These are phyloP conservation scores for Nematolebias whitei DNA, from an alignment of 2,113 vertebrate species.

Conservation along the genomic window DNA sequence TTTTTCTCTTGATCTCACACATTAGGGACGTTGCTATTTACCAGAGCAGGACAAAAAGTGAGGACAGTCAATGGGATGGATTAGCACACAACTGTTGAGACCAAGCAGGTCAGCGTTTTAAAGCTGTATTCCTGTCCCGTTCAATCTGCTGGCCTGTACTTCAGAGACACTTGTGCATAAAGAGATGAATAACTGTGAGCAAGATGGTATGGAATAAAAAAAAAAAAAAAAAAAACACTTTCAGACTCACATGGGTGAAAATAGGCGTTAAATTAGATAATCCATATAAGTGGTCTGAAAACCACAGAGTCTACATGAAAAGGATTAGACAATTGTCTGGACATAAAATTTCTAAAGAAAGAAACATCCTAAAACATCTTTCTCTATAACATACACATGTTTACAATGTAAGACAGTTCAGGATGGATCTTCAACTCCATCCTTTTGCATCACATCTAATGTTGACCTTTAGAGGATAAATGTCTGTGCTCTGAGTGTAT, in stretches of 20 bases:
- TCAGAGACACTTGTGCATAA: conserved; percentile 53
- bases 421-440: not conserved
- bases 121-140: conserved; percentile 65
- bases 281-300: conserved; percentile 35
- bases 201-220: conserved; percentile 30
- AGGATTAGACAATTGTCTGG: conserved; percentile 27
- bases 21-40: conserved; percentile 73
- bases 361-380: not conserved
- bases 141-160: conserved; percentile 63
- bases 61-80: conserved; percentile 61
- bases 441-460: conserved; percentile 6
- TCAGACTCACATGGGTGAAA: conserved; percentile 34
- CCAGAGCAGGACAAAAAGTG: conserved; percentile 58
- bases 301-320: conserved; percentile 27
- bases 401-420: not conserved
- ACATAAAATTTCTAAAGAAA: not conserved
- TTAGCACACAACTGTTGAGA: conserved; percentile 71
- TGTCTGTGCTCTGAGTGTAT: conserved; percentile 2
- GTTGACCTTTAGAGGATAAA: conserved; percentile 39
- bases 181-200: conserved; percentile 42
- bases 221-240: not conserved
- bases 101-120: conserved; percentile 67
- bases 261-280: conserved; percentile 32
- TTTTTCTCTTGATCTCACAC: conserved; percentile 78
- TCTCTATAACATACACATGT: not conserved